Conservation (phyloP, 2,113 vertebrate species). For the Morone saxatilis region DNA sequence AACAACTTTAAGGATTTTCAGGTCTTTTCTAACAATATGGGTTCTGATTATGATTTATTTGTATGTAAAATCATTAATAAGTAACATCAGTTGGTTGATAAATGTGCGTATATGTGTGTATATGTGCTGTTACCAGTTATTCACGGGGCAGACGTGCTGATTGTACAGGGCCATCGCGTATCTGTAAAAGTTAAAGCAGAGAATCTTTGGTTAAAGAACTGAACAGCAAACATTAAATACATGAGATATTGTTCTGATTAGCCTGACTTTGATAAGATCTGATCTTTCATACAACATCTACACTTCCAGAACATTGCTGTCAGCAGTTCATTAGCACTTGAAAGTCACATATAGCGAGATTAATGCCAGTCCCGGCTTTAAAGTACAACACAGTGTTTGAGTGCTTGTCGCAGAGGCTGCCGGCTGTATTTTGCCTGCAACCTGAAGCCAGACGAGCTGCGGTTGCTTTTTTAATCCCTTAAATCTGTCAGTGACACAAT, state of each 20-base stretch:
- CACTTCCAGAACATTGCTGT: neutral
- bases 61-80: neutral
- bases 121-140: conserved; percentile 87
- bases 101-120: conserved; percentile 17
- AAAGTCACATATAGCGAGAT: neutral
- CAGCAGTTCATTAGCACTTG: neutral
- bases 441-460: conserved; percentile 8
- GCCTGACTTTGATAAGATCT: neutral
- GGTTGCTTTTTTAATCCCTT: neutral
- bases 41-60: no score
- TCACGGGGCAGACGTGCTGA: conserved; percentile 91
- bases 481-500: conserved; percentile 24
- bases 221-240: neutral
- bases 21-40: no score
- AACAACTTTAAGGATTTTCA: no score
- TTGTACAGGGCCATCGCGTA: conserved; percentile 93
- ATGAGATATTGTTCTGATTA: neutral
- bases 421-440: conserved; percentile 29
- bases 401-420: neutral
- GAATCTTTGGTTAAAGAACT: neutral
- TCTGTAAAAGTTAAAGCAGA: conserved; percentile 72
- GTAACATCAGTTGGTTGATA: neutral
- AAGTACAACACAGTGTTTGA: neutral
- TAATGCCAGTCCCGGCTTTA: neutral
- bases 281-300: neutral